Evolutionary conservation across 2,888 invertebrate species (phyloP).

Genomic region (Sturmia bella): DNA sequence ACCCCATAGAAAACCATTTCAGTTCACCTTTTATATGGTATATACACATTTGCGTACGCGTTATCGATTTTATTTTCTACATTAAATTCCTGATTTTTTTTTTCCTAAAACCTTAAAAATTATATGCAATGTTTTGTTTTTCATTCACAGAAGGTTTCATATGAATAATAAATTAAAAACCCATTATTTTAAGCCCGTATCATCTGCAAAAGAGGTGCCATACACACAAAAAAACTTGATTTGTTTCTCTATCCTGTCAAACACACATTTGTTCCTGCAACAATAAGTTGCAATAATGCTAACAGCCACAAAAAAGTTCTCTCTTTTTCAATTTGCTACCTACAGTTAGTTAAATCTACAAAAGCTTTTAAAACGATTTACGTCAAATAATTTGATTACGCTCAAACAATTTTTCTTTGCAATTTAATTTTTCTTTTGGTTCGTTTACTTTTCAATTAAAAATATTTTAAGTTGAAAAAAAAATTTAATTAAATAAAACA

Average conservation of each 20-base stretch:
- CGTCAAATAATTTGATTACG: slow-evolving; percentile 42
- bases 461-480: slow-evolving; percentile 3
- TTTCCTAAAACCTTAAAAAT: too few relatives aligned
- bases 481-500: background rate
- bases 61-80: too few relatives aligned
- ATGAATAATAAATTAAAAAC: too few relatives aligned
- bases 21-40: too few relatives aligned
- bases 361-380: slow-evolving; percentile 33
- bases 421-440: slow-evolving; percentile 2
- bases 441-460: slow-evolving; percentile 20
- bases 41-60: too few relatives aligned
- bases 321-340: background rate
- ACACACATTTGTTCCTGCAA: background rate
- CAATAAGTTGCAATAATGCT: background rate
- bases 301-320: background rate
- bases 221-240: background rate
- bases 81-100: too few relatives aligned
- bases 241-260: too few relatives aligned
- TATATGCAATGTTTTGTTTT: too few relatives aligned
- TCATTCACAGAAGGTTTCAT: too few relatives aligned
- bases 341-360: slow-evolving; percentile 14
- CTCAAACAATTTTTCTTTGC: slow-evolving; percentile 13
- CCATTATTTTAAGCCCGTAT: too few relatives aligned
- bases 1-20: too few relatives aligned
- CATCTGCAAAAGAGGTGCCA: too few relatives aligned